Evolutionary conservation across 2,113 vertebrate species (phyloP), one percentile per base, ranked within the genome.

Genomic region (Theristicus caerulescens): DNA sequence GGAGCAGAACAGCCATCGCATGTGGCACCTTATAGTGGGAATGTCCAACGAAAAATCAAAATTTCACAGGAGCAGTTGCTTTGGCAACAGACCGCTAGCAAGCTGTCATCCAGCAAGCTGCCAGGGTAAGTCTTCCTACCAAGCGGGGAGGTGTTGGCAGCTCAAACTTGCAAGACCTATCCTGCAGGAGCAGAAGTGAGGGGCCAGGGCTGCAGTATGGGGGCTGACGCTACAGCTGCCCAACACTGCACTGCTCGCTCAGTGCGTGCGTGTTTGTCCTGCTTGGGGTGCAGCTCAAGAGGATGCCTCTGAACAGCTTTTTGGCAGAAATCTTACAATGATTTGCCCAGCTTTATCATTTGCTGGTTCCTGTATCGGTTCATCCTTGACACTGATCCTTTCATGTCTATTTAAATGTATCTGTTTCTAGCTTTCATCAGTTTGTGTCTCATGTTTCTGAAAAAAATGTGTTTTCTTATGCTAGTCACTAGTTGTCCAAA

Each of bases 61-160:
- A 93, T 90, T 90, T 91, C 79, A 58, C 16, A 4, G 0, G 0
- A 94, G 47, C 69, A 57, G 38, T 67, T 2, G 0, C 78, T 91
- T 94, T 92, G 91, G 82, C 64, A 95, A 70, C 88, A 89, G 81
- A 42, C 81, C 2, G 19, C 64, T 46, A 82, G 77, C 93, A 94
- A 91, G 66, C 87, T 97, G 96, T 93, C 87, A 92, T 31, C 54
- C 65, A 91, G 78, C 36, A 94, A 65, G 88, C 84, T 93, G 94
- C 90, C 93, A 96, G 93, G 69, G n/a, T 66, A 78, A 74, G 59
- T 89, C 77, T 74, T 90, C 34, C 73, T 61, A 72, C 34, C 61
- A 29, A 36, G 34, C 4, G 7, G 40, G 55, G 69, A 93, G 57
- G 90, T 95, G 89, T 94, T 94, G 92, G 92, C 93, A 96, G 82